Evolutionary conservation across 1,140 invertebrate genomes (phyloP), one percentile per base, ranked within the genome.

Genomic region (Panagrolaimus sp.): DNA sequence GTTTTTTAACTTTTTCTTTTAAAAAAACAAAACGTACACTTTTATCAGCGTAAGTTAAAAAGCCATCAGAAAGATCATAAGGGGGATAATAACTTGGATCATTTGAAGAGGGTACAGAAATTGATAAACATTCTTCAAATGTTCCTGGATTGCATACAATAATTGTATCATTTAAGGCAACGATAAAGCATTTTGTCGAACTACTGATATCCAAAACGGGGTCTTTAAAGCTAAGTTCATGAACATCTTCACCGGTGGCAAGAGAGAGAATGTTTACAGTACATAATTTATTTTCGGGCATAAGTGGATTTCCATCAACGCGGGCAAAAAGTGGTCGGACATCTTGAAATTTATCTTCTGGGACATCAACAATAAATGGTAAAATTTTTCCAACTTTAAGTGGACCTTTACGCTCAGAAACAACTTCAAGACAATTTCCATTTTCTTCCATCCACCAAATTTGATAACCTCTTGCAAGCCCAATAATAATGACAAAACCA

Each of bases 221-320:
- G 83, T 90, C 91, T 83, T 93, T 93, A 85, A 96, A 97, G 83
- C 93, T 92, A 69, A 94, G 90, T 78, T 88, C 83, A 70, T 85
- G 83, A 74, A 91, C 90, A 86, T 91, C 89, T 80, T 93, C 92
- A 48, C 91, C 92, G 68, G 89, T 90, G 77, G 89, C 89, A 7
- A 98, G 85, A 0, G 93, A 96, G 62, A 96, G 87, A 83, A 97
- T 93, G 76, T 89, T 92, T 9, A 96, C 87, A 38, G 89, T 88
- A 85, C 90, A 92, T 79, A 90, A 94, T 69, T 91, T 89, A 42
- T 90, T 89, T 68, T 90, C 89, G 88, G 71, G 88, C 72, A 69
- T 43, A 31, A 66, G 63, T 9, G 68, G 71, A 69, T 65, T 72
- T 9, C 66, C 72, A 48, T 82, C 78, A 13, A 81, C 79, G 23